Conservation (phyloP, 2,888 invertebrate species). For the Acanthosepion pharaonis region DNA sequence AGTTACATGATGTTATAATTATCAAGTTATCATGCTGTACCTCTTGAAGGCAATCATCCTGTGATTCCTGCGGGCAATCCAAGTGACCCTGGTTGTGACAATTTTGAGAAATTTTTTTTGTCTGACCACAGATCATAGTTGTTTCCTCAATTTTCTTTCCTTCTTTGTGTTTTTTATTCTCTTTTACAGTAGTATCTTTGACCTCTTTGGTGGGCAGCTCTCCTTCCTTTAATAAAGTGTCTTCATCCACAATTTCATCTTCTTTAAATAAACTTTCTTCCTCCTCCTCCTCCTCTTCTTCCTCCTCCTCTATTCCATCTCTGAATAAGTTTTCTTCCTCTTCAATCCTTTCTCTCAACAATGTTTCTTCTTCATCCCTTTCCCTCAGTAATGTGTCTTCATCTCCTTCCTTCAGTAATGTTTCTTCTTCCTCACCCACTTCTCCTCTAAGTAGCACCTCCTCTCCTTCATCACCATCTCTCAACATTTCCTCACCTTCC, state of each 20-base stretch:
- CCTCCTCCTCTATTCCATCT: background rate
- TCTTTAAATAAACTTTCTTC: background rate
- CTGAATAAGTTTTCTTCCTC: background rate
- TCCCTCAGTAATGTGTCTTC: background rate
- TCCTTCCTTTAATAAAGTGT: background rate
- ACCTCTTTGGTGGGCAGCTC: background rate
- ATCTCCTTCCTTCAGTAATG: background rate
- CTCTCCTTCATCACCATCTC: background rate
- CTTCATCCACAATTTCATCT: background rate
- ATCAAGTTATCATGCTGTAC: background rate
- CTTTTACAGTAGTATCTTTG: background rate
- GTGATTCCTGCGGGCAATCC: background rate
- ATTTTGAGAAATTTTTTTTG: background rate
- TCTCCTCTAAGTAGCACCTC: background rate
- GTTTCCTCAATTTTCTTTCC: background rate
- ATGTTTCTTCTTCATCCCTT: background rate
- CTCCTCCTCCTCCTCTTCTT: background rate
- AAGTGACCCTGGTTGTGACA: background rate
- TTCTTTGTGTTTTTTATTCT: background rate
- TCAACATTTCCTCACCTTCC: background rate
- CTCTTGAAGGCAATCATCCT: background rate
- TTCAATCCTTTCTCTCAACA: background rate
- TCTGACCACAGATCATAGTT: background rate
- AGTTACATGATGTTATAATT: background rate
- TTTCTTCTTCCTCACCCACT: background rate